phyloP scores from a whole-genome alignment of 2,113 vertebrate species.

The Dromiciops gliroides region DNA sequence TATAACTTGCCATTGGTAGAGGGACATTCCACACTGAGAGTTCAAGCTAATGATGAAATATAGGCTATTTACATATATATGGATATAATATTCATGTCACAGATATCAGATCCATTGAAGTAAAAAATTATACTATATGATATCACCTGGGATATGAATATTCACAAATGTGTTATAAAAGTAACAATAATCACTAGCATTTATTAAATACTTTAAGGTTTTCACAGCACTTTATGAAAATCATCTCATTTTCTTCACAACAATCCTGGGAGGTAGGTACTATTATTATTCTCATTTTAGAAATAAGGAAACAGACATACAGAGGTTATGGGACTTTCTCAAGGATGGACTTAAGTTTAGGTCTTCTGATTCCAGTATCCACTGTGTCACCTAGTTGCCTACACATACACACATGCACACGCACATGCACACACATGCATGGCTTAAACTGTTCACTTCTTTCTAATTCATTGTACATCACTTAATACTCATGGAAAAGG shows the following conservation, averaged over 20 bases:
- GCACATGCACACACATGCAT: background rate
- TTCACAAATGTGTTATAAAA: background rate
- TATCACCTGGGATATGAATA: background rate
- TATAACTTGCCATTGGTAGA: background rate
- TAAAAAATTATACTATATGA: background rate
- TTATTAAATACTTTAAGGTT: background rate
- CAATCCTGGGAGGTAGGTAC: background rate
- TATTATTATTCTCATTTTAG: background rate
- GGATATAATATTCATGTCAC: background rate
- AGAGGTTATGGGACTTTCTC: background rate
- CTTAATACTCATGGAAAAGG: background rate
- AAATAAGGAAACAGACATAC: background rate
- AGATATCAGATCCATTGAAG: background rate
- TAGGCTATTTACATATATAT: background rate
- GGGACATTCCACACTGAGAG: too few species aligned
- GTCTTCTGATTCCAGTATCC: background rate
- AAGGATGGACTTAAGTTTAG: background rate
- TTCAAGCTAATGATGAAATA: too few species aligned
- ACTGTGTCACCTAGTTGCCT: background rate
- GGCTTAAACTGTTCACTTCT: background rate
- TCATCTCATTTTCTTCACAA: background rate
- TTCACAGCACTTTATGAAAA: background rate
- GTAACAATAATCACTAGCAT: background rate
- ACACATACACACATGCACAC: background rate
- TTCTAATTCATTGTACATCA: background rate